Evolutionary conservation across 2,888 invertebrate species (phyloP).

Genomic region (Philereme vetulata): DNA sequence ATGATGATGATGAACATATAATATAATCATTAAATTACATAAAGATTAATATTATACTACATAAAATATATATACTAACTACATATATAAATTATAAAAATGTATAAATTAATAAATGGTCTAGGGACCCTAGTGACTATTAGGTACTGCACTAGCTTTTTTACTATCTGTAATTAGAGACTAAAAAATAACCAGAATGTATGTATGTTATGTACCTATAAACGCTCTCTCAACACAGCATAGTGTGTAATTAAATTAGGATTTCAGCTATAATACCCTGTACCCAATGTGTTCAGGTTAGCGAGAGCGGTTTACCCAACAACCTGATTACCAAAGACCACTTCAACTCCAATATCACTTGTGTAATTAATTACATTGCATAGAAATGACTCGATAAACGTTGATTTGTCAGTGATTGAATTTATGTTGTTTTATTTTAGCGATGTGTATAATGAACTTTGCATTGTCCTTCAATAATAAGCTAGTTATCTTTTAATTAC

Average conservation of each 20-base stretch:
- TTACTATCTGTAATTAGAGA: too few relatives aligned
- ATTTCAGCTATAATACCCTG: constrained; percentile 9
- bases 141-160: too few relatives aligned
- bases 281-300: constrained; percentile 8
- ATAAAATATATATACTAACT: too few relatives aligned
- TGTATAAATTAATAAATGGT: too few relatives aligned
- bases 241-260: constrained; percentile 12
- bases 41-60: too few relatives aligned
- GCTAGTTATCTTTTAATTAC: too few relatives aligned
- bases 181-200: too few relatives aligned
- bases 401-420: constrained; percentile 43
- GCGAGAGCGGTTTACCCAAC: constrained; percentile 15
- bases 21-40: too few relatives aligned
- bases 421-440: constrained; percentile 30
- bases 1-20: too few relatives aligned
- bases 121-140: too few relatives aligned
- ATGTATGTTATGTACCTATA: too few relatives aligned
- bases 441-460: constrained; percentile 1
- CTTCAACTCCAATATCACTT: constrained; percentile 35
- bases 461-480: neutral
- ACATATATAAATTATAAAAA: too few relatives aligned
- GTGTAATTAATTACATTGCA: constrained; percentile 44
- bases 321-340: constrained; percentile 23
- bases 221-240: neutral
- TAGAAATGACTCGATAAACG: constrained; percentile 41